Evolutionary conservation across 2,888 invertebrate genomes (phyloP).

Genomic region (Apamea crenata): DNA sequence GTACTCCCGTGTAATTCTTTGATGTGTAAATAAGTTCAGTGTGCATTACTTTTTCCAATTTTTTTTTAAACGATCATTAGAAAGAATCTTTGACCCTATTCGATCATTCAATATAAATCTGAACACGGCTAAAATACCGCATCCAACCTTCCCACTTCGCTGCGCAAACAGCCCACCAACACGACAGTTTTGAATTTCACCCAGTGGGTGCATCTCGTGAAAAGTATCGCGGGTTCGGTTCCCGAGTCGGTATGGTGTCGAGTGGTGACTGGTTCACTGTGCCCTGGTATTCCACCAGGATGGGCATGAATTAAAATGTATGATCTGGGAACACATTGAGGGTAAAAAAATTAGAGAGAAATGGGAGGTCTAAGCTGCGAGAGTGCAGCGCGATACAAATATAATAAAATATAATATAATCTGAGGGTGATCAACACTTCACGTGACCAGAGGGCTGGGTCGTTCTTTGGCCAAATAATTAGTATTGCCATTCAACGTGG

Average conservation of each 20-base stretch:
- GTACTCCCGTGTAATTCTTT: background rate
- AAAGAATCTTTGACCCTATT: background rate
- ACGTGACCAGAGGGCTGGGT: no score
- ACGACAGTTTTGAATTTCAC: slow-evolving; percentile 83
- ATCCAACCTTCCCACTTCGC: slow-evolving; percentile 67
- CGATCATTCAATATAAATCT: background rate
- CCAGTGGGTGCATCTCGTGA: slow-evolving; percentile 78
- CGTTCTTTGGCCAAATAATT: no score
- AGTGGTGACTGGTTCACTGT: slow-evolving; percentile 80
- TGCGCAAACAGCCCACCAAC: slow-evolving; percentile 80
- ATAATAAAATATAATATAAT: no score
- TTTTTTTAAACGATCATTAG: background rate
- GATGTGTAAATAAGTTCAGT: background rate
- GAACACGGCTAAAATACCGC: slow-evolving; percentile 59
- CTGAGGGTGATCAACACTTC: no score
- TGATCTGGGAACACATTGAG: slow-evolving; percentile 38
- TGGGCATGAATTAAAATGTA: slow-evolving; percentile 31
- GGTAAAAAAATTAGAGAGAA: background rate
- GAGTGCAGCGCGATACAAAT: no score
- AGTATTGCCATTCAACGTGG: no score
- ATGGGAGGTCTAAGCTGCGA: background rate
- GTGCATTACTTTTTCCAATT: fast-evolving
- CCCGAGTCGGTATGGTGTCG: slow-evolving; percentile 81
- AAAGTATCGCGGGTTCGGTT: slow-evolving; percentile 82
- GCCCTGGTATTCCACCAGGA: slow-evolving; percentile 52